Evolutionary conservation across 2,888 invertebrate species (phyloP), one percentile per base, ranked within the genome.

Genomic region (Protophormia terraenovae): DNA sequence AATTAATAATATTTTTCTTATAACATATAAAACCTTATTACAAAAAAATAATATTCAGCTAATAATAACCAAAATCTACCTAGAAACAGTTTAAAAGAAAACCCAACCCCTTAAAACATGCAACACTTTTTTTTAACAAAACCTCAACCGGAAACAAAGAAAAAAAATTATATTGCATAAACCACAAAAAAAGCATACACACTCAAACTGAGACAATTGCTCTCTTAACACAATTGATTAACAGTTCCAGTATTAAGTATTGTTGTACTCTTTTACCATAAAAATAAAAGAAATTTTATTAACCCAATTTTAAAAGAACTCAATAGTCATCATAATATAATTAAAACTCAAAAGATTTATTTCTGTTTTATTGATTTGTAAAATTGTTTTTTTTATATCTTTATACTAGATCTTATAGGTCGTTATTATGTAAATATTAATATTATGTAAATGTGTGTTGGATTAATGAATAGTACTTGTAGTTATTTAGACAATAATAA

Each of bases 291-390:
- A 66, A 29, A 32, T 50, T 71, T 14, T 60, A 47, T 69, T 60
- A 71, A 78, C 78, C 71, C 79, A 79, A 69, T 79, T 69, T n/a
- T 35, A 7, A 19, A 67, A n/a, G 12, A 71, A 29, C 24, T 29
- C 22, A 67, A 66, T 77, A 45, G 22, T 45, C 66, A 45, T 66
- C 66, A 53, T 22, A 62, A 27, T 41, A 22, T 53, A 72, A 79
- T 32, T 71, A 53, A 64, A 53, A 62, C 71, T 53, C 50, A 24
- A 4, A 10, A 41, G 71, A 64, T 24, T 62, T 71, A 7, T 27
- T 71, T 67, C 6, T 35, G 14, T 47, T 3, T 55, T 67, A 16
- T 45, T 77, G 58, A 76, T 41, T 58, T 29, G n/a, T 2, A 7
- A 27, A 47, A 55, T 35, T 12, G 38, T 10, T n/a, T 14, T 7